Evolutionary conservation across 2,888 invertebrate species (phyloP).

Genomic region (Drosophila pseudotalamancana): DNA sequence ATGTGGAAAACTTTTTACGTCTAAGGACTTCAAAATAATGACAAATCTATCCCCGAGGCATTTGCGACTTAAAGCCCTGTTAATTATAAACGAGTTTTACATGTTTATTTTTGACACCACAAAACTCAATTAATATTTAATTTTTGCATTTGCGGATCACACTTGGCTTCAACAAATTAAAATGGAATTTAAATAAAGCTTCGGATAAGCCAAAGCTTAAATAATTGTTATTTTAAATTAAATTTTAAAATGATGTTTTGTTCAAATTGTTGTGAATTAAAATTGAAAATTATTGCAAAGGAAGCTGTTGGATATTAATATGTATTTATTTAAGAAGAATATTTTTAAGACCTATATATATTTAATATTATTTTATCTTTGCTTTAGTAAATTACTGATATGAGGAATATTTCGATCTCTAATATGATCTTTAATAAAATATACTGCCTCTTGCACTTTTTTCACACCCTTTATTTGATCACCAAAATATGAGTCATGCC

Average conservation of each 20-base stretch:
- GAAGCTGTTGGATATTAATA: too few relatives aligned
- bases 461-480: too few relatives aligned
- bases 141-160: not conserved
- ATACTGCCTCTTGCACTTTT: too few relatives aligned
- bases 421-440: too few relatives aligned
- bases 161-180: constrained; percentile 1
- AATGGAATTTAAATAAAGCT: constrained; percentile 11
- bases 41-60: not conserved
- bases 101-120: not conserved
- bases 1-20: not conserved
- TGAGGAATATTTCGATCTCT: too few relatives aligned
- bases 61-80: not conserved
- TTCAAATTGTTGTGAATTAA: too few relatives aligned
- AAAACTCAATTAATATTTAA: constrained; percentile 14
- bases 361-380: too few relatives aligned
- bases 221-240: not conserved
- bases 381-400: too few relatives aligned
- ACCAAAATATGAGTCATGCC: too few relatives aligned
- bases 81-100: not conserved
- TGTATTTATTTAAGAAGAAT: too few relatives aligned
- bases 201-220: not conserved
- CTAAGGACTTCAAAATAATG: not conserved
- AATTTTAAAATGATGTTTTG: not conserved
- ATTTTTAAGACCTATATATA: too few relatives aligned
- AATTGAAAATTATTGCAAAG: not conserved